phyloP scores from a whole-genome alignment of 1,140 invertebrate genomes.

The Anastrepha ludens region DNA sequence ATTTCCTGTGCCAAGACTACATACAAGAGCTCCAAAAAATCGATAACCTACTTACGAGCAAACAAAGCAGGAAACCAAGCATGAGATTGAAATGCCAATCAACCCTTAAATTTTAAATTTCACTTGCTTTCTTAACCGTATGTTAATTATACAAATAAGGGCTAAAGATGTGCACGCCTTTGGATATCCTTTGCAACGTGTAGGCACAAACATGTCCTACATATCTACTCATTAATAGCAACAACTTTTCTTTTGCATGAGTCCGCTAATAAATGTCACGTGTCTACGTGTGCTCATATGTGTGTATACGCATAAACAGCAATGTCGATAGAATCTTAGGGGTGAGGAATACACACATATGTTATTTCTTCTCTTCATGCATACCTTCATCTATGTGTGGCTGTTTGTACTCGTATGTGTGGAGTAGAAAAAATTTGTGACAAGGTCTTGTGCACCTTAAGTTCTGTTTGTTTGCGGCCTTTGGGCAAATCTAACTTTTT shows the following conservation, averaged over 20 bases:
- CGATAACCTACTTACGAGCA: slow-evolving; percentile 34
- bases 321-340: neutral
- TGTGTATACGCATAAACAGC: slow-evolving; percentile 8
- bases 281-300: slow-evolving; percentile 13
- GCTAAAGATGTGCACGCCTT: neutral
- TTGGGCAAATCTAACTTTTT: slow-evolving; percentile 16
- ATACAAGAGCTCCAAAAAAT: slow-evolving; percentile 1
- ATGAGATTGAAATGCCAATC: neutral
- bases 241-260: slow-evolving; percentile 10
- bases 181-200: slow-evolving; percentile 37
- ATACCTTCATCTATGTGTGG: neutral
- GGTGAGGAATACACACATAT: too few species aligned
- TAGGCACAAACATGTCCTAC: neutral
- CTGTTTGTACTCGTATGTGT: neutral
- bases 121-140: neutral
- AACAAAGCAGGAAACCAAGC: neutral
- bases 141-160: slow-evolving; percentile 36
- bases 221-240: neutral
- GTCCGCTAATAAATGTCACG: neutral
- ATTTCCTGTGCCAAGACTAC: neutral
- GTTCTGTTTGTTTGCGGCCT: neutral
- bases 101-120: slow-evolving; percentile 44
- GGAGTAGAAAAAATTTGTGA: neutral
- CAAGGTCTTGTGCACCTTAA: neutral
- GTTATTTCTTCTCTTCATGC: too few species aligned